Percentiles rank a stretch among this genome's conserved stretches.
phyloP scores from a whole-genome alignment of 2,113 vertebrate genomes.

The Lethenteron camtschaticum region DNA sequence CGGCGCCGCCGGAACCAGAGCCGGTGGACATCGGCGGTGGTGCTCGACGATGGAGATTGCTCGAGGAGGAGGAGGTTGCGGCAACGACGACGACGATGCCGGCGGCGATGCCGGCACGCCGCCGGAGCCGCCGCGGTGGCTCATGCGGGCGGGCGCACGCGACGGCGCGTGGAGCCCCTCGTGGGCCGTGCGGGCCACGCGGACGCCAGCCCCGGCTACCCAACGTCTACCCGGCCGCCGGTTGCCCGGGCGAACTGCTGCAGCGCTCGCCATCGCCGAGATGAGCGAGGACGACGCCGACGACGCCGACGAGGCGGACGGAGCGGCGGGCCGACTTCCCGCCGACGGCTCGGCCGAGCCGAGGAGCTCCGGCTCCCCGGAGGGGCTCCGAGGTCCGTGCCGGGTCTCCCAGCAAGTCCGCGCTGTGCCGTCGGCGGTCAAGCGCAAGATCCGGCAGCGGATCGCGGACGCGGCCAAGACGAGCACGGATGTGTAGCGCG shows the following conservation, averaged over 20 bases:
- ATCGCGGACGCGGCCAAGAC: too few species aligned
- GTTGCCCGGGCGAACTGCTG: too few species aligned
- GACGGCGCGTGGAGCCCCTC: background rate
- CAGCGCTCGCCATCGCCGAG: background rate
- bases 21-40: background rate
- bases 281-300: background rate
- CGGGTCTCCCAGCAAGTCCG: too few species aligned
- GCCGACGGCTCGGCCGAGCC: too few species aligned
- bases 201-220: too few species aligned
- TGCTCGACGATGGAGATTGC: slow-evolving; percentile 1
- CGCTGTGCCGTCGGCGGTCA: too few species aligned
- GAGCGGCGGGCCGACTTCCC: too few species aligned
- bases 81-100: background rate
- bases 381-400: too few species aligned
- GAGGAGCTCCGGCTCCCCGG: too few species aligned
- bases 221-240: background rate
- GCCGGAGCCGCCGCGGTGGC: background rate
- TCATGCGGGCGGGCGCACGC: background rate
- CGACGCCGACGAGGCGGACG: background rate
- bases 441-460: too few species aligned
- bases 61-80: background rate
- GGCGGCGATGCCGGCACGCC: background rate
- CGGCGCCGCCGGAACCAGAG: background rate
- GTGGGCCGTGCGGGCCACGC: too few species aligned
- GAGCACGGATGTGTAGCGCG: too few species aligned